Percentiles rank a stretch among this genome's conserved stretches.
phyloP scores from a whole-genome alignment of 2,113 vertebrate genomes.

The Lutjanus erythropterus region DNA sequence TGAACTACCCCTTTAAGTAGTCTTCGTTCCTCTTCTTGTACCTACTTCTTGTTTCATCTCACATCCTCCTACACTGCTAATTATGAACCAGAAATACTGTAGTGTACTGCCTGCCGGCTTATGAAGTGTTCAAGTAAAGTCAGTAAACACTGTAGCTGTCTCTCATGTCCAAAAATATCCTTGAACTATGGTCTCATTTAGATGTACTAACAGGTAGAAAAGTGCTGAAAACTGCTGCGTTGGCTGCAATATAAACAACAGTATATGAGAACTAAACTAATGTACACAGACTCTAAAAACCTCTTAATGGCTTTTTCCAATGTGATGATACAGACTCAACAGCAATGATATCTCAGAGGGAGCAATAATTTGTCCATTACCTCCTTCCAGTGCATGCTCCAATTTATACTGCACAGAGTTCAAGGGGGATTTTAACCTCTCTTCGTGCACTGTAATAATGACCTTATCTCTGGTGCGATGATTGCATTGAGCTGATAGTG shows the following conservation, averaged over 20 bases:
- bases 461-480: constrained; percentile 77
- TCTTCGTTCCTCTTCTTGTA: constrained; percentile 6
- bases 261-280: constrained; percentile 42
- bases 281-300: constrained; percentile 44
- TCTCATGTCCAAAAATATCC: constrained; percentile 59
- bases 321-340: constrained; percentile 57
- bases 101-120: constrained; percentile 53
- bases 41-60: constrained; percentile 56
- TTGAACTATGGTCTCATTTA: constrained; percentile 46
- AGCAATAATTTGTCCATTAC: constrained; percentile 77
- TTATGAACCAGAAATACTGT: constrained; percentile 53
- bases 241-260: constrained; percentile 34
- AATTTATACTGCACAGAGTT: constrained; percentile 77
- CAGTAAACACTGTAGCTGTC: constrained; percentile 33
- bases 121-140: constrained; percentile 51
- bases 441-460: constrained; percentile 75
- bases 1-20: too few species aligned
- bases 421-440: constrained; percentile 78
- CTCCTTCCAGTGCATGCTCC: constrained; percentile 62
- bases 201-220: constrained; percentile 44
- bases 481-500: constrained; percentile 78
- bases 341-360: constrained; percentile 69
- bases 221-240: constrained; percentile 21
- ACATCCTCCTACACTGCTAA: constrained; percentile 68
- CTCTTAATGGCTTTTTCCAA: constrained; percentile 65